Evolutionary conservation across 2,113 vertebrate genomes (phyloP), one percentile per base, ranked within the genome.

Genomic region (Murina feae): DNA sequence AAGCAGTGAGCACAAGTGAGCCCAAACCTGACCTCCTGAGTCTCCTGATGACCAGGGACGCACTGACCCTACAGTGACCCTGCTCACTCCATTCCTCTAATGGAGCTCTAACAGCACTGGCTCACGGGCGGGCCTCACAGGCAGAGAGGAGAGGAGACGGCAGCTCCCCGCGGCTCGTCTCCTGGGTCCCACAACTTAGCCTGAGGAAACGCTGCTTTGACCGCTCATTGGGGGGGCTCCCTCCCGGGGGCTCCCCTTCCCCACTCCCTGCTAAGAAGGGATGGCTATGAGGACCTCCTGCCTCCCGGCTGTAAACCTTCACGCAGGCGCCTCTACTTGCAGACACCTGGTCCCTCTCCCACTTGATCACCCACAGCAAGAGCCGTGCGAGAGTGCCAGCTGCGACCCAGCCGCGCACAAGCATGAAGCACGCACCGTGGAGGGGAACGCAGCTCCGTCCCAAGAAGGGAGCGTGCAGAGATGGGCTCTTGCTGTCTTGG

Each of bases 401-500:
- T 66, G 85, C 44, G 63, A 17, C 9, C 35, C 10, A 75, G 65
- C 28, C 68, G 7, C 58, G 66, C 37, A 60, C 44, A 49, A 58
- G 1, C 42, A 44, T 13, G 13, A 35, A 80, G 68, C 95, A 98
- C 99, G 96, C 89, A 99, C 99, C 99, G 94, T 99, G 99, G 83
- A 99, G 99, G 23, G 99, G 99, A 89, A 99, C 98, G 97, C 99
- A 99, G 93, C 98, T 98, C 91, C 99, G 98, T 97, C 99, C 99
- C 35, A 98, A 99, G 97, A 99, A 99, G 53, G 99, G 97, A 1
- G 99, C 99, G 97, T 99, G 99, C 86, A 98, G 97, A 75, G 98
- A 98, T 47, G 98, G 98, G 92, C 98, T 98, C 97, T 98, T 98
- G 93, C 86, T 97, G 94, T 98, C 99, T 99, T 99, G 99, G 97